These are phyloP conservation scores for Piaya cayana DNA, from an alignment of 2,113 vertebrate species.

Conservation along the genomic window DNA sequence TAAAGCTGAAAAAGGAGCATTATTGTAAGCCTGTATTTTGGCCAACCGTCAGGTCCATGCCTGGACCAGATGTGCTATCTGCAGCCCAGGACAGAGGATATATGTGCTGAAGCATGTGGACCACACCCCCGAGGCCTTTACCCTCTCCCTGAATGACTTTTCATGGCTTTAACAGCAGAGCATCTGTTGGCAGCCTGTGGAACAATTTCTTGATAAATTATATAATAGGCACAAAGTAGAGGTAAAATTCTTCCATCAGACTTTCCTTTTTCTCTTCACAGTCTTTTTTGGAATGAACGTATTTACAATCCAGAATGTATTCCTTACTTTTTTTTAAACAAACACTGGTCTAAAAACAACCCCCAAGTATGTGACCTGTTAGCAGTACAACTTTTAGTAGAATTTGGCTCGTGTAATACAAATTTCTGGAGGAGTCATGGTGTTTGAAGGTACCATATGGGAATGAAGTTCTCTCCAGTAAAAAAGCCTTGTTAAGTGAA, in stretches of 20 bases:
- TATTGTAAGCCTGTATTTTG: slow-evolving; percentile 67
- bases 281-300: slow-evolving; percentile 11
- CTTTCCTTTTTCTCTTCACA: slow-evolving; percentile 34
- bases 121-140: slow-evolving; percentile 63
- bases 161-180: slow-evolving; percentile 62
- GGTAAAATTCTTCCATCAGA: slow-evolving; percentile 66
- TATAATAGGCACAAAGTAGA: slow-evolving; percentile 56
- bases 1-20: slow-evolving; percentile 63
- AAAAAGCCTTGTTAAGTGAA: slow-evolving; percentile 66
- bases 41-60: slow-evolving; percentile 65
- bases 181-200: slow-evolving; percentile 65
- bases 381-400: slow-evolving; percentile 1
- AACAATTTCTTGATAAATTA: slow-evolving; percentile 60
- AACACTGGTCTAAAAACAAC: slow-evolving; percentile 33
- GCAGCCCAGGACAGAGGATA: slow-evolving; percentile 60
- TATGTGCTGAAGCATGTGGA: slow-evolving; percentile 63
- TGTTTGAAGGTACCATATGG: slow-evolving; percentile 60
- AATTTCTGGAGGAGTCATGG: slow-evolving; percentile 32
- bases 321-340: slow-evolving; percentile 45
- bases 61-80: slow-evolving; percentile 70
- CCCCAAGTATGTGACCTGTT: slow-evolving; percentile 40
- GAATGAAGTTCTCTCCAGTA: slow-evolving; percentile 42
- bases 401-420: slow-evolving; percentile 21
- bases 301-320: slow-evolving; percentile 44
- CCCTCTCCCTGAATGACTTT: slow-evolving; percentile 69